phyloP scores from a whole-genome alignment of 2,888 invertebrate species.

The Artemia sinica region DNA sequence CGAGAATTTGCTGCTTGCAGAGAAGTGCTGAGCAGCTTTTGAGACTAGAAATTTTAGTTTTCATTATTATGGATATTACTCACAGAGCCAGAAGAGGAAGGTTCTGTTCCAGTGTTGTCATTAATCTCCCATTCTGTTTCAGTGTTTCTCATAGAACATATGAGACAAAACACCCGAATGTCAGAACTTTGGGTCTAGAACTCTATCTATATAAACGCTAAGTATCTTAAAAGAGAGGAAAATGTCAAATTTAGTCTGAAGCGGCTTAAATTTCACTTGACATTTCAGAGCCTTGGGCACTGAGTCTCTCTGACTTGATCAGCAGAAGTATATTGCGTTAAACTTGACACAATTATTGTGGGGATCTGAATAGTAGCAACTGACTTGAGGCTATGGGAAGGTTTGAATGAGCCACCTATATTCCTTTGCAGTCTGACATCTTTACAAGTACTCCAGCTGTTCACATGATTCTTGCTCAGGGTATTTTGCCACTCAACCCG shows the following conservation, averaged over 20 bases:
- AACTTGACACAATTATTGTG: not conserved
- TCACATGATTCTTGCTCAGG: slow-evolving; percentile 3
- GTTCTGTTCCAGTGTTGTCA: not conserved
- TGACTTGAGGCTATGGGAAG: slow-evolving; percentile 12
- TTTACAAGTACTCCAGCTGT: slow-evolving; percentile 6
- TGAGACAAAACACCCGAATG: not conserved
- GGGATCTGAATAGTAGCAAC: slow-evolving; percentile 12
- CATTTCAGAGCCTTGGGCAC: slow-evolving; percentile 3
- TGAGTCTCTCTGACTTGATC: slow-evolving; percentile 5
- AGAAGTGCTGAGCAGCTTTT: slow-evolving; percentile 1
- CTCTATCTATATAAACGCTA: slow-evolving; percentile 10
- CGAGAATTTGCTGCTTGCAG: slow-evolving; percentile 9
- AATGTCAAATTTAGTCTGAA: slow-evolving; percentile 9
- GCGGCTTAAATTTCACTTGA: slow-evolving; percentile 6
- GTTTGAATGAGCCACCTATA: slow-evolving; percentile 12
- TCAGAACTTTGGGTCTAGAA: slow-evolving; percentile 12
- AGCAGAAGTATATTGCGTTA: not conserved
- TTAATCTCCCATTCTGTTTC: not conserved
- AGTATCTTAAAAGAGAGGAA: not conserved
- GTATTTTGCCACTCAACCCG: not conserved
- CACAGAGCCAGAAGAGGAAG: not conserved
- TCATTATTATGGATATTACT: too few relatives aligned
- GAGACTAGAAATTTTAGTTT: not conserved
- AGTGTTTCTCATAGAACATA: not conserved
- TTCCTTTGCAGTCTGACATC: slow-evolving; percentile 9